These are phyloP conservation scores for Nomada lathburiana DNA, from an alignment of 2,888 invertebrate genomes.

Conservation along the genomic window DNA sequence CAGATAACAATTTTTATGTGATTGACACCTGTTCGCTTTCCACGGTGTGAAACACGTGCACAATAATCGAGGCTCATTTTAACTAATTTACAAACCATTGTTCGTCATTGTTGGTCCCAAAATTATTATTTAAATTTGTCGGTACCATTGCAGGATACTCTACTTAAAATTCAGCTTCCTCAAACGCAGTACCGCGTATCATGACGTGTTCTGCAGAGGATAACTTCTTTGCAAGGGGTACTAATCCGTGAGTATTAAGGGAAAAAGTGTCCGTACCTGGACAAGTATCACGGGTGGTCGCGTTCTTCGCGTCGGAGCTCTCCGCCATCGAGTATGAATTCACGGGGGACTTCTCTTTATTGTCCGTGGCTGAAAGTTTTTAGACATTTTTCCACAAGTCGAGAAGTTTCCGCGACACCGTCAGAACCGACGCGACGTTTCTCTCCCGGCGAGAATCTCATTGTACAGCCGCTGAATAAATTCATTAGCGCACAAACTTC, in stretches of 20 bases:
- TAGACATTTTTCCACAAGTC: constrained; percentile 32
- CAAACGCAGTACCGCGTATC: background rate
- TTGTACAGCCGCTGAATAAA: constrained; percentile 47
- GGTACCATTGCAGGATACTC: too few species aligned
- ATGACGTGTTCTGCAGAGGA: background rate
- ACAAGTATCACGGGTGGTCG: constrained; percentile 21
- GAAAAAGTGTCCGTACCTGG: constrained; percentile 37
- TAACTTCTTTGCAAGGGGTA: constrained; percentile 23
- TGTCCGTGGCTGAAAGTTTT: constrained; percentile 40
- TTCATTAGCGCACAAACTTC: constrained; percentile 48
- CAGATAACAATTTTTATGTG: too few species aligned
- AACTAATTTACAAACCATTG: too few species aligned
- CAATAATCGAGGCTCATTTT: too few species aligned
- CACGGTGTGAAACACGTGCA: too few species aligned
- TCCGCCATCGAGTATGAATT: constrained; percentile 38
- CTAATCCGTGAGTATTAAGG: constrained; percentile 41
- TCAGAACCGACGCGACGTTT: constrained; percentile 17
- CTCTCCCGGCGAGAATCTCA: constrained; percentile 38
- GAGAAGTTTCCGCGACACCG: constrained; percentile 44
- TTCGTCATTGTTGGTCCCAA: too few species aligned
- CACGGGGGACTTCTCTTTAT: constrained; percentile 35
- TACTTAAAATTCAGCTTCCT: background rate
- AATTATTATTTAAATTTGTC: too few species aligned
- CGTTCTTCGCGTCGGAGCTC: constrained; percentile 25
- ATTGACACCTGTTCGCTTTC: too few species aligned